Base-by-base conservation (phyloP, 2,888 invertebrate genomes). In the Drosophila birchii region DNA sequence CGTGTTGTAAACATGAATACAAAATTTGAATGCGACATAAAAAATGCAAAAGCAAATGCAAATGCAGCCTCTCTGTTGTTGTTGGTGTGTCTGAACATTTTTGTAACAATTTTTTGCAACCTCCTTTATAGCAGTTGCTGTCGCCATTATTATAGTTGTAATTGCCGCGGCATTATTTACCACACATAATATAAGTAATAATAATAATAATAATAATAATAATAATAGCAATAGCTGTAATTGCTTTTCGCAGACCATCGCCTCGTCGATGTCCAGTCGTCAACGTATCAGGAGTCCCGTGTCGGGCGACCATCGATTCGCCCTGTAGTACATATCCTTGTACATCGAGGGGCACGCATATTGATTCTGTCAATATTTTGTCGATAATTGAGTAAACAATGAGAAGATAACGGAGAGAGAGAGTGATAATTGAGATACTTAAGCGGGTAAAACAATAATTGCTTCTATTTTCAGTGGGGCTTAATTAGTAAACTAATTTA, bases 281-380 rank as follows among this genome's bases (percentile, higher is more conserved):
- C 92, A 92, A 91, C 92, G 92, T 91, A 92, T 91, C 85, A 92
- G 79, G 64, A 92, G 86, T 51, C 92, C 92, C 67, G 92, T 90
- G 72, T 92, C 92, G 44, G 92, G 90, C 47, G 92, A 91, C 92
- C 92, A 92, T 71, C 92, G 92, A 85, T 92, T 92, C 79, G 92
- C 92, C 94, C 95, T 96, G 92, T 97, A 97, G 90, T 96, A 96
- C 95, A 97, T 96, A 90, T 97, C 96, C 93, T 96, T 95, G 91
- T 96, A 96, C 97, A 97, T 97, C 82, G 96, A 96, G 55, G 97
- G 97, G 93, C 97, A 97, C 92, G 94, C 94, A 89, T 94, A 94
- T 95, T 95, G 91, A 90, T 88, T 91, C 87, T 91, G 84, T 53
- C 69, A 4, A 59, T 59, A 23, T 62, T 71, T 69, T 54, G 9